A percentile compares a stretch with the other conserved stretches of the same genome.
phyloP scores from a whole-genome alignment of 2,113 vertebrate genomes.

The Aspiorhynchus laticeps region DNA sequence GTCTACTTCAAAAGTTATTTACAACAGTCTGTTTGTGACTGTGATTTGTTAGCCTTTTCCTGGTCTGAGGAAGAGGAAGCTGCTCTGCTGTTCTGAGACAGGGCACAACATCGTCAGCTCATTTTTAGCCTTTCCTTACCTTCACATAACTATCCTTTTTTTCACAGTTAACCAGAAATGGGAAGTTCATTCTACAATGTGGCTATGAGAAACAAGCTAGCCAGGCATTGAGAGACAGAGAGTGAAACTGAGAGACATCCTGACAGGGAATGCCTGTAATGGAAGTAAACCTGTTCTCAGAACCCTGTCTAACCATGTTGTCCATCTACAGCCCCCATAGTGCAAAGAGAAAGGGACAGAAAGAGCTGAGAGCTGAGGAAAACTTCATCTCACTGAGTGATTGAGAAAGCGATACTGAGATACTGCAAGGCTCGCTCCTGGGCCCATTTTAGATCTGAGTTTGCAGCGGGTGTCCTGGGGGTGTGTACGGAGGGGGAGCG shows the following conservation, averaged over 20 bases:
- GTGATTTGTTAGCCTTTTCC: constrained; percentile 54
- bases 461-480: constrained; percentile 83
- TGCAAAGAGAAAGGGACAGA: constrained; percentile 60
- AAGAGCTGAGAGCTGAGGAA: constrained; percentile 21
- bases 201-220: constrained; percentile 63
- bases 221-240: constrained; percentile 62
- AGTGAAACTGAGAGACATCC: constrained; percentile 58
- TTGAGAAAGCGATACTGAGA: constrained; percentile 56
- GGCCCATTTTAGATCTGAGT: constrained; percentile 87
- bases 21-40: constrained; percentile 65
- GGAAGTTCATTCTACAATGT: constrained; percentile 53
- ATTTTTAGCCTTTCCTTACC: constrained; percentile 1
- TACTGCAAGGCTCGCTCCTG: constrained; percentile 59
- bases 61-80: constrained; percentile 63
- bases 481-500: constrained; percentile 92
- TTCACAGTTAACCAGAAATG: constrained; percentile 1
- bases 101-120: background rate
- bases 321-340: constrained; percentile 56
- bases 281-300: constrained; percentile 74
- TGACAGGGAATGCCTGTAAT: constrained; percentile 79
- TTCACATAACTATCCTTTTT: background rate
- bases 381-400: constrained; percentile 60
- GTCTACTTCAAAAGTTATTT: constrained; percentile 81
- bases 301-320: constrained; percentile 49
- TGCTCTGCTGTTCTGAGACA: constrained; percentile 52